phyloP scores from a whole-genome alignment of 2,113 vertebrate species.

The Ibidorhyncha struthersii region DNA sequence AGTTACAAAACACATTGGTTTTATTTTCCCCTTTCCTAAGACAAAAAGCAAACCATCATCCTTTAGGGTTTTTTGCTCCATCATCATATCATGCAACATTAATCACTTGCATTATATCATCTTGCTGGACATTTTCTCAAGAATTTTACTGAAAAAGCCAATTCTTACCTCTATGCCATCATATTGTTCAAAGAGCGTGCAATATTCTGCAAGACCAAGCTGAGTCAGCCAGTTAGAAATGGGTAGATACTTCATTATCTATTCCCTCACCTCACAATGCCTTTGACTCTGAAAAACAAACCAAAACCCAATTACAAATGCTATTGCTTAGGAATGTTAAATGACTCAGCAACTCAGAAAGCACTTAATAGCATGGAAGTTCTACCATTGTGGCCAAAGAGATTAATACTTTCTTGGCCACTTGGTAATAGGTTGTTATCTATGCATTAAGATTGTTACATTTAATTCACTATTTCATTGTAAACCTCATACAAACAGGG shows the following conservation, averaged over 20 bases:
- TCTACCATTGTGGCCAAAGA: neutral
- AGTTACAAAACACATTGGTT: neutral
- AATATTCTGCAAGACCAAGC: slow-evolving; percentile 80
- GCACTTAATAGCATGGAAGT: neutral
- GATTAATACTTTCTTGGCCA: neutral
- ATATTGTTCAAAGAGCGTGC: slow-evolving; percentile 75
- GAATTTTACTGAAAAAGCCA: neutral
- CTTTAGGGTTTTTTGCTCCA: neutral
- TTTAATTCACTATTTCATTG: neutral
- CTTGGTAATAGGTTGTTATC: neutral
- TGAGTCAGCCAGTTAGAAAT: slow-evolving; percentile 81
- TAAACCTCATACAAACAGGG: neutral
- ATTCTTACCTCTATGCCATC: slow-evolving; percentile 79
- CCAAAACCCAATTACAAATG: neutral
- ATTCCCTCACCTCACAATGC: neutral
- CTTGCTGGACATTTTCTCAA: neutral
- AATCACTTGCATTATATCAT: neutral
- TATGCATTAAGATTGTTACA: neutral
- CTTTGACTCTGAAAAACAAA: neutral
- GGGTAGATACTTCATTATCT: slow-evolving; percentile 77
- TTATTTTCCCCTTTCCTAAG: neutral
- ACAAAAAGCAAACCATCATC: neutral
- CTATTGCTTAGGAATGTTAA: neutral
- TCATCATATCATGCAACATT: neutral
- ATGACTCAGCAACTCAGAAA: neutral